Conservation (phyloP, 2,113 vertebrate species). For the Porphyrio hochstetteri region DNA sequence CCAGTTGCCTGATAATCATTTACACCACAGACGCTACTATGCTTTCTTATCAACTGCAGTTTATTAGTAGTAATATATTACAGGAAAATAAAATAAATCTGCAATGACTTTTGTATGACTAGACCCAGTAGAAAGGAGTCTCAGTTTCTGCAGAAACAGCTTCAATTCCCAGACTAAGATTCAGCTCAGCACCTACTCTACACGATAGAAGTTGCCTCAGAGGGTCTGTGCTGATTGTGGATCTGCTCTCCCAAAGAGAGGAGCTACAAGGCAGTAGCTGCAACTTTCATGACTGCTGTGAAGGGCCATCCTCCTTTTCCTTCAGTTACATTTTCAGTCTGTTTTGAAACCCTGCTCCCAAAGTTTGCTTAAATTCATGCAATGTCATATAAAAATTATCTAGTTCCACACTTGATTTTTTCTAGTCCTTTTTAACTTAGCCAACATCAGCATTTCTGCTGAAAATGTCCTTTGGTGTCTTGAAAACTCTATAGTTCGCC, state of each 20-base stretch:
- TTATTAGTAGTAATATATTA: not conserved
- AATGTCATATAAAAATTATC: not conserved
- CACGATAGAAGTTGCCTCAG: fast-evolving
- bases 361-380: fast-evolving
- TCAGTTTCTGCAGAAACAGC: not conserved
- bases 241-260: fast-evolving
- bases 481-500: not conserved
- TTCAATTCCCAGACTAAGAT: not conserved
- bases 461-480: not conserved
- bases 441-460: not conserved
- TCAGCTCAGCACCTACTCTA: not conserved
- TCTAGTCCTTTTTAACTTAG: not conserved
- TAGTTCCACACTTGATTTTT: not conserved
- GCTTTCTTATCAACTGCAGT: not conserved
- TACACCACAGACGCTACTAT: not conserved
- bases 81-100: not conserved
- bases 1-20: not conserved
- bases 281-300: not conserved
- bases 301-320: not conserved
- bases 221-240: not conserved
- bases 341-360: fast-evolving
- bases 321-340: not conserved
- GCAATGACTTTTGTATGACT: not conserved
- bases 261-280: not conserved
- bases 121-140: not conserved